A percentile compares a stretch with the other conserved stretches of the same genome.
Evolutionary conservation across 2,113 vertebrate genomes (phyloP).

Genomic region (Campylorhamphus procurvoides): DNA sequence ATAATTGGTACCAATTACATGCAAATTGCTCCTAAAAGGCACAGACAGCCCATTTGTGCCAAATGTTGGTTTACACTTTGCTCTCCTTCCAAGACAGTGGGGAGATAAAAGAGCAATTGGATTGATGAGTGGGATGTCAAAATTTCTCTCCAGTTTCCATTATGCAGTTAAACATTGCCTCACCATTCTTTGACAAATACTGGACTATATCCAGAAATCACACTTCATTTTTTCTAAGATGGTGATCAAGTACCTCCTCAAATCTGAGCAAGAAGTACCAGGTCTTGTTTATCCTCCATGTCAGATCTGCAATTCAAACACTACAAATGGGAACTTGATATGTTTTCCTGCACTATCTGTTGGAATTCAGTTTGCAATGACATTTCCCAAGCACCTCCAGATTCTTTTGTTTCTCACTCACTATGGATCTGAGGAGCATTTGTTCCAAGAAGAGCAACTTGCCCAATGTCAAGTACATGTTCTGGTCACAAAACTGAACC

Average conservation of each 20-base stretch:
- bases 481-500: not conserved
- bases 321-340: constrained; percentile 30
- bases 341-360: not conserved
- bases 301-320: constrained; percentile 53
- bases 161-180: constrained; percentile 65
- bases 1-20: constrained; percentile 66
- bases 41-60: constrained; percentile 65
- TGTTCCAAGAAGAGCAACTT: constrained; percentile 33
- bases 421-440: not conserved
- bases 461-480: not conserved
- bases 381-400: not conserved
- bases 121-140: constrained; percentile 61
- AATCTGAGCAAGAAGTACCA: not conserved
- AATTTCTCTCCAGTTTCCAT: constrained; percentile 60
- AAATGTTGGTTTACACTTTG: constrained; percentile 70
- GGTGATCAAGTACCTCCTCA: constrained; percentile 41
- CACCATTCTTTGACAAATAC: constrained; percentile 49
- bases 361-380: not conserved
- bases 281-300: constrained; percentile 31
- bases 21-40: constrained; percentile 58
- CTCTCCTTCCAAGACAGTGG: constrained; percentile 65
- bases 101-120: constrained; percentile 69
- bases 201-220: constrained; percentile 61
- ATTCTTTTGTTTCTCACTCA: not conserved
- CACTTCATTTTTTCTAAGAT: constrained; percentile 67